Evolutionary conservation across 2,888 invertebrate genomes (phyloP).

Genomic region (Ariolimax columbianus): DNA sequence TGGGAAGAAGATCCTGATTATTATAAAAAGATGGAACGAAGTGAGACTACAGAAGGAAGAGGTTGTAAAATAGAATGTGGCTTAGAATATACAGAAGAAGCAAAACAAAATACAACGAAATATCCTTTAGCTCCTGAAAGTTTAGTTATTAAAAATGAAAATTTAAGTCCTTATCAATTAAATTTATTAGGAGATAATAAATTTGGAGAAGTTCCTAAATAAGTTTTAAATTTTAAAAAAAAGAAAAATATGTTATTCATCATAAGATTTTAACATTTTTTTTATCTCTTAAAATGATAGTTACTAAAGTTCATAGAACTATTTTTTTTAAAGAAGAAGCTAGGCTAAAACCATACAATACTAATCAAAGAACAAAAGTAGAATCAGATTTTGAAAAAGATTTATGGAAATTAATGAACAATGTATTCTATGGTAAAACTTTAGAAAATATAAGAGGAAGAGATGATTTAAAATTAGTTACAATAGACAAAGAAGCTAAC

Average conservation of each 20-base stretch:
- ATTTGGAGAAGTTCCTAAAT: slow-evolving; percentile 10
- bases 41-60: slow-evolving; percentile 34
- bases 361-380: slow-evolving; percentile 60
- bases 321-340: slow-evolving; percentile 66
- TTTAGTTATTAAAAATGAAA: slow-evolving; percentile 45
- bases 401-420: slow-evolving; percentile 58
- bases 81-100: slow-evolving; percentile 47
- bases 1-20: slow-evolving; percentile 25
- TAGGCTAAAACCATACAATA: slow-evolving; percentile 74
- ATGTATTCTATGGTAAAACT: slow-evolving; percentile 28
- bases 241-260: too few species aligned
- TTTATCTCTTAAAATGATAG: too few species aligned
- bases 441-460: slow-evolving; percentile 29
- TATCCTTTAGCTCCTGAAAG: slow-evolving; percentile 48
- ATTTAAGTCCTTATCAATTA: slow-evolving; percentile 47
- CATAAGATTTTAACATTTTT: too few species aligned
- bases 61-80: slow-evolving; percentile 42
- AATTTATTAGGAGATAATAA: slow-evolving; percentile 39
- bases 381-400: slow-evolving; percentile 73
- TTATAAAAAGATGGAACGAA: slow-evolving; percentile 39
- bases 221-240: background rate
- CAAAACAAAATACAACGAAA: slow-evolving; percentile 42
- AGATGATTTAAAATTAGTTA: slow-evolving; percentile 32
- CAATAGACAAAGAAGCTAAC: slow-evolving; percentile 76
- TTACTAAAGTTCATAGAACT: too few species aligned